Evolutionary conservation across 2,888 invertebrate species (phyloP), one percentile per base, ranked within the genome.

Genomic region (Crepidodera aurea): DNA sequence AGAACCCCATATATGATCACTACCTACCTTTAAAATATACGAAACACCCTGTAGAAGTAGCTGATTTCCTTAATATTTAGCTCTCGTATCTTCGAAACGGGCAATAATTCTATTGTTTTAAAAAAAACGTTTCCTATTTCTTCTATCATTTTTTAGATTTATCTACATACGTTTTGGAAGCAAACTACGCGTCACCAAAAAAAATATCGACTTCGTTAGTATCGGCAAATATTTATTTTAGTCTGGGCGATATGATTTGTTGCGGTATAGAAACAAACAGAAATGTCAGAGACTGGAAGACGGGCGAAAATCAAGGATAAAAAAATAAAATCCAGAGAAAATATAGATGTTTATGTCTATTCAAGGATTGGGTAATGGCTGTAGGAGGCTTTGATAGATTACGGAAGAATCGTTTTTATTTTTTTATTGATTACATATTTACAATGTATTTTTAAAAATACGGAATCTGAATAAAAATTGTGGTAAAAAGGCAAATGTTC

Each of bases 171-270:
- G 16, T 40, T 18, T 18, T 10, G 18, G 1, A 40, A 3, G 4
- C 8, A 2, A 5, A 8, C 7, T 1, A 10, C 1, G 12, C 34
- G 34, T 34, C 13, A 8, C 7, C 7, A 16, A 12, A 34, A 55
- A 60, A 60, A 32, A 42, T 53, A 34, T 44, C 19, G 32, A 34
- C 50, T 51, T 56, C 55, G 55, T 61, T 51, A 42, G 51, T n/a
- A 19, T 51, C 51, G 32, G 22, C 42, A 50, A 61, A 61, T 61
- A 61, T 61, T 61, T 61, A 51, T 56, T 61, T 51, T 48, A 56
- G 50, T 40, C 16, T 34, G 27, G 34, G 46, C 50, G 54, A 51
- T 51, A 42, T 50, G 61, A 61, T 61, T 56, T 56, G 51, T 61
- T 25, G 34, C 61, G 34, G 39, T 29, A 34, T 19, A 50, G 57